These are phyloP conservation scores for Aphelocoma californica DNA, from an alignment of 2,797 vertebrate species.

Conservation along the genomic window DNA sequence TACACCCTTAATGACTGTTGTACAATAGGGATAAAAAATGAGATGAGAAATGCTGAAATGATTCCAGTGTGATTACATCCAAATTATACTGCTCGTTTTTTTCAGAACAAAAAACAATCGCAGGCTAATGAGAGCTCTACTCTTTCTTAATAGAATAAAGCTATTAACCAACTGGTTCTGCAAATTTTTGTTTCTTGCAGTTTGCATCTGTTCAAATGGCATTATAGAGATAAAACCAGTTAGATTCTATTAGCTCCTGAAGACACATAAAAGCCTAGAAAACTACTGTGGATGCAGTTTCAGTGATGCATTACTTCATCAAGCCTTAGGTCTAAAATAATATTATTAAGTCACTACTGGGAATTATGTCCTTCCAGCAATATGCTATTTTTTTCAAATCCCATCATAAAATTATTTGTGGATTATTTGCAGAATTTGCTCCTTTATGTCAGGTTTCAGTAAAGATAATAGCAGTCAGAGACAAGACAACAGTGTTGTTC, in stretches of 20 bases:
- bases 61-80: constrained; percentile 27
- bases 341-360: background rate
- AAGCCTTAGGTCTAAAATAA: background rate
- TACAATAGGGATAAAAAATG: constrained; percentile 11
- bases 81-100: background rate
- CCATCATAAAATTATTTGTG: constrained; percentile 10
- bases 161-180: constrained; percentile 15
- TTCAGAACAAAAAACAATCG: constrained; percentile 24
- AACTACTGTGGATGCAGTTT: background rate
- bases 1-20: background rate
- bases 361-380: background rate
- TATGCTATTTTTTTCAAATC: constrained; percentile 11
- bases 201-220: background rate
- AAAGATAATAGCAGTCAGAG: background rate
- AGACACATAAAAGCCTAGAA: background rate
- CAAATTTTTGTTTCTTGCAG: background rate
- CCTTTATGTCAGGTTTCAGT: constrained; percentile 1
- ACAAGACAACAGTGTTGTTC: background rate
- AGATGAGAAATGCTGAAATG: constrained; percentile 1
- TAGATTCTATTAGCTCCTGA: constrained; percentile 18
- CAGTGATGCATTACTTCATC: background rate
- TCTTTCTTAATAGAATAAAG: constrained; percentile 10
- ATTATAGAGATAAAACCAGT: background rate
- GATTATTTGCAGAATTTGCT: constrained; percentile 33
- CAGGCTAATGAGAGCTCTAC: constrained; percentile 13